Conservation (phyloP, 2,888 invertebrate species). For the Saturnia pavonia region DNA sequence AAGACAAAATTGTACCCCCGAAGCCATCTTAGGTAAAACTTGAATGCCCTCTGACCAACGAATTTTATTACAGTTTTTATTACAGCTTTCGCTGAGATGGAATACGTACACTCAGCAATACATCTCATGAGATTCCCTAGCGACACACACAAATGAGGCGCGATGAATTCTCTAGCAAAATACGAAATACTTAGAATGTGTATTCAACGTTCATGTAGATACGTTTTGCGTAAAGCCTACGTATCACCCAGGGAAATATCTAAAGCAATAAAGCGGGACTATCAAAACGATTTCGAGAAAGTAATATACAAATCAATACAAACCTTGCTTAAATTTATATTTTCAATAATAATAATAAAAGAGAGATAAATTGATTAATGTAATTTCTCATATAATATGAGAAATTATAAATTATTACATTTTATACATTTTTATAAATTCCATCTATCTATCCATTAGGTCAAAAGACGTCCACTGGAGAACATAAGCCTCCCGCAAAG, state of each 20-base stretch:
- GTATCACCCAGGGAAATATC: not conserved
- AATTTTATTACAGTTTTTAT: not conserved
- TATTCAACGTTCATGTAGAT: not conserved
- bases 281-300: not conserved
- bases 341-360: too few species aligned
- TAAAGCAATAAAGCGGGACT: not conserved
- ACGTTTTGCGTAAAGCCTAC: not conserved
- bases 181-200: not conserved
- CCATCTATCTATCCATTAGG: too few species aligned
- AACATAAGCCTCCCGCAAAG: too few species aligned
- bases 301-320: not conserved
- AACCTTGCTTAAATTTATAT: too few species aligned
- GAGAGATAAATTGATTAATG: too few species aligned
- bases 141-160: not conserved
- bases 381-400: too few species aligned
- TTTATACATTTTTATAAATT: too few species aligned
- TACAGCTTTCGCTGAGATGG: not conserved
- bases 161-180: not conserved
- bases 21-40: too few species aligned
- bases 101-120: constrained; percentile 3
- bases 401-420: too few species aligned
- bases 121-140: not conserved
- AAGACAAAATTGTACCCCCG: too few species aligned
- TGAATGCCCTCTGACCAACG: not conserved
- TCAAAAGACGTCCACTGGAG: too few species aligned